phyloP scores from a whole-genome alignment of 30 jellyfish, hydroid and myxozoan genomes.

The Rhopilema esculentum region DNA sequence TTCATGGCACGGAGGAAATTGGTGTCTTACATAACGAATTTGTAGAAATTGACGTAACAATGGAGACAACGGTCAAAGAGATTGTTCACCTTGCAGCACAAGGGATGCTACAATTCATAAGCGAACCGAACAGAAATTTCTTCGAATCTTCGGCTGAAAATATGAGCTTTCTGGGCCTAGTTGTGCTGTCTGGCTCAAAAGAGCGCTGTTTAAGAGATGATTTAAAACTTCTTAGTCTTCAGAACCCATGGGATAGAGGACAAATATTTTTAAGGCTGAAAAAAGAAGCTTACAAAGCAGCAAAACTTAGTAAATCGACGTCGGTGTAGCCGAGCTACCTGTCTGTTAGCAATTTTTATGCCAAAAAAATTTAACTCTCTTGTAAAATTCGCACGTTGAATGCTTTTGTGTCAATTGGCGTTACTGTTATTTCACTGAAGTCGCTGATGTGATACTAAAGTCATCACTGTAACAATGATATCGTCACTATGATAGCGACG shows the following conservation, averaged over 20 bases:
- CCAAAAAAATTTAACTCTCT: not conserved
- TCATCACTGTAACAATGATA: too few species aligned
- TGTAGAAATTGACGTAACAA: constrained; percentile 72
- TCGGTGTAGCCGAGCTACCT: constrained; percentile 54
- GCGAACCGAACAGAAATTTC: constrained; percentile 46
- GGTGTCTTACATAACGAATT: constrained; percentile 72
- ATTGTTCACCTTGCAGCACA: constrained; percentile 75
- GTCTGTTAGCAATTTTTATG: not conserved
- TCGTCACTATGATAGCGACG: too few species aligned
- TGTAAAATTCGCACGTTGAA: not conserved
- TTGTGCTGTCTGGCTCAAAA: constrained; percentile 86
- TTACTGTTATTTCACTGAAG: not conserved
- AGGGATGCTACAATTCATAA: constrained; percentile 43
- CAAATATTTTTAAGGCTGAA: constrained; percentile 79
- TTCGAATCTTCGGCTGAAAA: constrained; percentile 69
- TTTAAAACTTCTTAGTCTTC: constrained; percentile 67
- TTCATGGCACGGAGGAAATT: constrained; percentile 92
- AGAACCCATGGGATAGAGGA: constrained; percentile 91
- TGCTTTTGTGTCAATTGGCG: too few species aligned
- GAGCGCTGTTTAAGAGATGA: constrained; percentile 93
- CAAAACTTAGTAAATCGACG: constrained; percentile 83
- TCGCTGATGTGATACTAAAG: not conserved
- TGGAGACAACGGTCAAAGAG: constrained; percentile 79
- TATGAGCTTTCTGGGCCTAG: constrained; percentile 70
- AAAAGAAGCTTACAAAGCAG: constrained; percentile 85